Evolutionary conservation across 2,888 invertebrate species (phyloP), one percentile per base, ranked within the genome.

Genomic region (Prionchulus punctatus): DNA sequence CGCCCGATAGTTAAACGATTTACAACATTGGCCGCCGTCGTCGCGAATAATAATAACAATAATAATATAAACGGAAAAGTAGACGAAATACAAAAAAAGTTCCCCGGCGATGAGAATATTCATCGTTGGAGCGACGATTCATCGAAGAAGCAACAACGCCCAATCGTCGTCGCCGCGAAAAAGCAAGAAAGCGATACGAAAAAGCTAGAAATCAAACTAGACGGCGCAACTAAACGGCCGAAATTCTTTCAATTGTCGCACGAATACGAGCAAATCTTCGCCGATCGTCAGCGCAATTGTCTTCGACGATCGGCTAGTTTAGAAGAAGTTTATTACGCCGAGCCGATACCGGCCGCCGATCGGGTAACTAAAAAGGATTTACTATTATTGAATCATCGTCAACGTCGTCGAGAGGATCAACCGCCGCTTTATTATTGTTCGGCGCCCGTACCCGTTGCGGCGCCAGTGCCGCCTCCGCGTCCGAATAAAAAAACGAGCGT

Each of bases 301-400:
- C 21, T 54, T n/a, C 23, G 54, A 7, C 51, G 54, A 43, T 30
- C 54, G 18, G 23, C 27, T 2, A 54, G 54, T 28, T 47, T 51
- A 12, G 54, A 54, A 3, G 4, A 26, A 7, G 27, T 54, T 25
- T 50, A 51, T 43, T 28, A 31, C 21, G n/a, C n/a, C n/a, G n/a
- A n/a, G n/a, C n/a, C n/a, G n/a, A n/a, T 26, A 47, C 12, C 23
- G n/a, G 49, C 25, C 42, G 36, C 45, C 43, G 21, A 47, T 23
- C 7, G 47, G 15, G 7, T 7, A 21, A 45, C 47, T n/a, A 45
- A 45, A 21, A 7, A 23, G 47, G 23, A 12, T 45, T 45, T 45
- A 45, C n/a, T 45, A 45, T 45, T n/a, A 45, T 18, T 45, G 21
- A 4, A 45, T 4, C 47, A n/a, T 23, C 4, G 23, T 45, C 7